A percentile compares a stretch with the other conserved stretches of the same genome.
Evolutionary conservation across 1,140 invertebrate genomes (phyloP).

Genomic region (Brachionus paranguensis): DNA sequence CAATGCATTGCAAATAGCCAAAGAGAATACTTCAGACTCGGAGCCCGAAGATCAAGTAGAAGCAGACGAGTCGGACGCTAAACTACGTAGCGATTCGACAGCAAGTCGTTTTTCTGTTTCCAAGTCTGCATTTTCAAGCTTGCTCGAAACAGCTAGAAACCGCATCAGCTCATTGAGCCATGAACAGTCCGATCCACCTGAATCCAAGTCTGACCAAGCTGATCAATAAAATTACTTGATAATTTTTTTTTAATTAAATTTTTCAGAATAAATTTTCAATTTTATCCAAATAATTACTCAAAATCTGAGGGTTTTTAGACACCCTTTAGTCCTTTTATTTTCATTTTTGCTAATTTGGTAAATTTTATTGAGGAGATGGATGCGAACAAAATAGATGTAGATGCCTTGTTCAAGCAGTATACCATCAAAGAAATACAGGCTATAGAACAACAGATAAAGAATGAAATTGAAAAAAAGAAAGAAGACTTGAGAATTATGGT

Average conservation of each 20-base stretch:
- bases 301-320: neutral
- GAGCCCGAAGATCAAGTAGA: neutral
- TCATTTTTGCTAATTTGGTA: neutral
- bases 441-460: constrained; percentile 28
- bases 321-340: neutral
- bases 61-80: neutral
- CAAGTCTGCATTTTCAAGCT: neutral
- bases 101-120: neutral
- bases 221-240: neutral
- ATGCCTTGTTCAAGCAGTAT: constrained; percentile 38
- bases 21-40: neutral
- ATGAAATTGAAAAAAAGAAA: constrained; percentile 39
- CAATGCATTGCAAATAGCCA: neutral
- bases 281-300: neutral
- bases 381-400: constrained; percentile 33
- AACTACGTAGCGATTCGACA: neutral
- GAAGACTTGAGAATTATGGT: constrained; percentile 38
- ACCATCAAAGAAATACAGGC: constrained; percentile 33
- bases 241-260: too few relatives aligned
- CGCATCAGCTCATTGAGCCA: neutral
- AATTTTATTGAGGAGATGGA: constrained; percentile 5
- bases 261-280: neutral
- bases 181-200: neutral
- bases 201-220: neutral
- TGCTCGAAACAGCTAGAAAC: constrained; percentile 4